Percentiles rank a stretch among this genome's conserved stretches.
These are phyloP conservation scores for Ceratina calcarata DNA, from an alignment of 1,140 invertebrate genomes.

Conservation along the genomic window DNA sequence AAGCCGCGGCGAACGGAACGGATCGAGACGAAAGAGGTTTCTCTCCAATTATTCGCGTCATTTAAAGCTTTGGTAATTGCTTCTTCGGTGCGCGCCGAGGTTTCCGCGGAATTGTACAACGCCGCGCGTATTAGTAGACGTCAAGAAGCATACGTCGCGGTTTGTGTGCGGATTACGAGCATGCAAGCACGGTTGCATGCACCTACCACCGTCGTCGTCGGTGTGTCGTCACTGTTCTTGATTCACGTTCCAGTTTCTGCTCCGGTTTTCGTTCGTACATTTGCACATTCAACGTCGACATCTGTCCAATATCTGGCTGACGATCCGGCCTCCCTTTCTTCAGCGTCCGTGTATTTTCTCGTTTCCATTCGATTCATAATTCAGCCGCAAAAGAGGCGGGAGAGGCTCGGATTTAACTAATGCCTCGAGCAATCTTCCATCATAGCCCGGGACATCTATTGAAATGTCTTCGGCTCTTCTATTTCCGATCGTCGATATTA, in stretches of 20 bases:
- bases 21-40: not conserved
- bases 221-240: conserved; percentile 41
- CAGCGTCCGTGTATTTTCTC: conserved; percentile 24
- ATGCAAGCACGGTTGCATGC: not conserved
- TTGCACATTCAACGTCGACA: conserved; percentile 58
- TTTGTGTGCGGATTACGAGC: not conserved
- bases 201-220: not conserved
- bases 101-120: not conserved
- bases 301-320: conserved; percentile 60
- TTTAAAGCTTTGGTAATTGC: conserved; percentile 11
- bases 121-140: not conserved
- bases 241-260: conserved; percentile 46
- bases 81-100: not conserved
- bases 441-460: not conserved
- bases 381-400: conserved; percentile 23
- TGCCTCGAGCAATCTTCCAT: too few species aligned
- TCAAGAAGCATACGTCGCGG: conserved; percentile 6
- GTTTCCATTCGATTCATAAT: conserved; percentile 52
- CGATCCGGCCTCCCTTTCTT: conserved; percentile 8
- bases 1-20: not conserved
- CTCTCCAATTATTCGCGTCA: conserved; percentile 21
- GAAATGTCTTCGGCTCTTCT: not conserved
- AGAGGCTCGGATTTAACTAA: conserved; percentile 1
- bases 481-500: too few species aligned
- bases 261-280: conserved; percentile 50